Percentiles rank a stretch among this genome's conserved stretches.
phyloP scores from a whole-genome alignment of 2,888 invertebrate species.

The Deladenus siricidicola region DNA sequence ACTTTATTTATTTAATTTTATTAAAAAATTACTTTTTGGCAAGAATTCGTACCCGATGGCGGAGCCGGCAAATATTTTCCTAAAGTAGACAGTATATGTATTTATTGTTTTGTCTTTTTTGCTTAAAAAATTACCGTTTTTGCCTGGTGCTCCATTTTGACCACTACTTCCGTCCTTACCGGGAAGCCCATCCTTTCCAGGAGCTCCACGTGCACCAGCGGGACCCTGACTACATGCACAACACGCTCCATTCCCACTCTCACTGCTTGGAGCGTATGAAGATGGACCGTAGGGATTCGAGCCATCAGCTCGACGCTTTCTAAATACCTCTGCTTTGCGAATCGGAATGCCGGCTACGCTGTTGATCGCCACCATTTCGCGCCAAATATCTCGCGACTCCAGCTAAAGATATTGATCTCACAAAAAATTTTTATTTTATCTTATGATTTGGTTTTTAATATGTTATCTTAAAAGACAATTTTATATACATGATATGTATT shows the following conservation, averaged over 20 bases:
- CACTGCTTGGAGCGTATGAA: neutral
- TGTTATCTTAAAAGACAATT: neutral
- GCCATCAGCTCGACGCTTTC: neutral
- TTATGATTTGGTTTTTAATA: neutral
- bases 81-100: conserved; percentile 28
- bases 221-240: conserved; percentile 50
- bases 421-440: neutral
- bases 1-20: neutral
- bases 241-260: conserved; percentile 34
- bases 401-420: conserved; percentile 21
- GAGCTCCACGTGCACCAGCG: conserved; percentile 26
- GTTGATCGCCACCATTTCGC: neutral
- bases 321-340: neutral
- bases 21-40: conserved; percentile 19
- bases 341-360: neutral
- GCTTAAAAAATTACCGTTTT: conserved; percentile 18
- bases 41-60: conserved; percentile 27
- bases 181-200: conserved; percentile 10
- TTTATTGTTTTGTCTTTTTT: conserved; percentile 34
- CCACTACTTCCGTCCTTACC: conserved; percentile 42
- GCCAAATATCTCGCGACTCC: conserved; percentile 51
- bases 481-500: too few species aligned
- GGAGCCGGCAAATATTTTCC: conserved; percentile 30
- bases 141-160: conserved; percentile 24
- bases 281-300: neutral